Percentiles rank a stretch among this genome's conserved stretches.
Conservation (phyloP, 1,140 invertebrate genomes). For the Drosophila kikkawai region DNA sequence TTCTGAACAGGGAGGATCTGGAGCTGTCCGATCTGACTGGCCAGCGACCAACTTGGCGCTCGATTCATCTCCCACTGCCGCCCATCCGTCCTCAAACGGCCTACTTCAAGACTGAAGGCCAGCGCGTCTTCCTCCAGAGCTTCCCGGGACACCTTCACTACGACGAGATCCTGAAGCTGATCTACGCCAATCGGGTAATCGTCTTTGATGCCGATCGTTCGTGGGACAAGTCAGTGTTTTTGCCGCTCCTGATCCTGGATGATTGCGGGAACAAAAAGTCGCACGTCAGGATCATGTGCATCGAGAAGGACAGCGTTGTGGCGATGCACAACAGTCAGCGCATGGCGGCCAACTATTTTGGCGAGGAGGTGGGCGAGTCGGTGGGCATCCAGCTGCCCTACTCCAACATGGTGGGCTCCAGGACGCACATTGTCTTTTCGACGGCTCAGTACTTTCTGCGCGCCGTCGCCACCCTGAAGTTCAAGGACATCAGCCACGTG, state of each 20-base stretch:
- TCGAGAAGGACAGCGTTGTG: slow-evolving; percentile 60
- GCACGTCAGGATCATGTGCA: slow-evolving; percentile 58
- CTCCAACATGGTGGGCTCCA: slow-evolving; percentile 85
- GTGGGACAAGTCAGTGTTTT: slow-evolving; percentile 58
- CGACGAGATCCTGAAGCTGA: slow-evolving; percentile 27
- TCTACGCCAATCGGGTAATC: slow-evolving; percentile 50
- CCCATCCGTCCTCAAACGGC: slow-evolving; percentile 6
- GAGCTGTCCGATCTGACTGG: slow-evolving; percentile 9
- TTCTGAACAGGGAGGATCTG: slow-evolving; percentile 27
- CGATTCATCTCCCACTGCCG: slow-evolving; percentile 20
- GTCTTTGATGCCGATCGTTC: slow-evolving; percentile 55
- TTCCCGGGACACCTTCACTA: slow-evolving; percentile 5
- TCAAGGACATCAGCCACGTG: slow-evolving; percentile 91
- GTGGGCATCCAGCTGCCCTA: slow-evolving; percentile 97
- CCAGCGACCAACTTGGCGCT: slow-evolving; percentile 6
- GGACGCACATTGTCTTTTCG: slow-evolving; percentile 63
- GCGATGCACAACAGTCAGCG: slow-evolving; percentile 65
- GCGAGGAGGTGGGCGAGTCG: slow-evolving; percentile 94
- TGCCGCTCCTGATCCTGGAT: slow-evolving; percentile 61
- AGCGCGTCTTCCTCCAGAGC: slow-evolving; percentile 21
- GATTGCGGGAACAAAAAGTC: slow-evolving; percentile 43
- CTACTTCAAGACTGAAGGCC: slow-evolving; percentile 26
- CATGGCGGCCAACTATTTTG: slow-evolving; percentile 90
- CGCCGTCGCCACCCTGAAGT: slow-evolving; percentile 79
- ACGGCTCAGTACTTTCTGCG: slow-evolving; percentile 68